A percentile compares a stretch with the other conserved stretches of the same genome.
Evolutionary conservation across 2,797 vertebrate genomes (phyloP).

Genomic region (Sebastes jordani): DNA sequence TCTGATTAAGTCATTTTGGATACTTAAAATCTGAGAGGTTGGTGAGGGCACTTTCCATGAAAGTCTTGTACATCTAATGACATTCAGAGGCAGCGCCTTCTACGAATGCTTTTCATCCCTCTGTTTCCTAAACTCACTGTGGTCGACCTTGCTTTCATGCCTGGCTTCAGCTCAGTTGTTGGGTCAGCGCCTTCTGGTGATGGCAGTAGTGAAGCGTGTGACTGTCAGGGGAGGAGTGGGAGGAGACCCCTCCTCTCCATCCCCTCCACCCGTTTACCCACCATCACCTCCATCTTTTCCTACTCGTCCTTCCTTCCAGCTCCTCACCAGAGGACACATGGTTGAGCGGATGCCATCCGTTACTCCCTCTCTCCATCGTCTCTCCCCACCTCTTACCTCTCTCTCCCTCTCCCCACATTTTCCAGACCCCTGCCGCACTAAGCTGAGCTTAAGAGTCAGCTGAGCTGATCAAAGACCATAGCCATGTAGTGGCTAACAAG

Average conservation of each 20-base stretch:
- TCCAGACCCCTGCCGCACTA: conserved; percentile 78
- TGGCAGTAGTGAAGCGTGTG: conserved; percentile 5
- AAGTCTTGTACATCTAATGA: conserved; percentile 7
- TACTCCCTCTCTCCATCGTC: conserved; percentile 24
- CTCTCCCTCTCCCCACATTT: conserved; percentile 71
- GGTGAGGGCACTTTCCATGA: conserved; percentile 19
- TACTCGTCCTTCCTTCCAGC: background rate
- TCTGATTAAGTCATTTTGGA: conserved; percentile 36
- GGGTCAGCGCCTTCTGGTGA: conserved; percentile 26
- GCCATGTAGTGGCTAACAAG: conserved; percentile 80
- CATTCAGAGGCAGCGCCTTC: background rate
- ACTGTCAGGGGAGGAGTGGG: background rate
- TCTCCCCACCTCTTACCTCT: conserved; percentile 47
- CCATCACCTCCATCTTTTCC: background rate
- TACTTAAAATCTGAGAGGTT: background rate
- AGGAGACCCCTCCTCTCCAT: conserved; percentile 4
- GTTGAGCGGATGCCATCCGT: conserved; percentile 49
- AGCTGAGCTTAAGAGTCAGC: conserved; percentile 85
- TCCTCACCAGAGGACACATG: conserved; percentile 29
- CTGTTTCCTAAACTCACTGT: conserved; percentile 48
- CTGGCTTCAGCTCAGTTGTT: conserved; percentile 34
- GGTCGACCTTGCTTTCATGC: conserved; percentile 34
- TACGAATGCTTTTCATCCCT: conserved; percentile 33
- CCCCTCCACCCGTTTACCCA: background rate
- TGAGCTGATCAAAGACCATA: conserved; percentile 85